Conservation (phyloP, 1,140 invertebrate genomes). For the Berghia stephanieae region DNA sequence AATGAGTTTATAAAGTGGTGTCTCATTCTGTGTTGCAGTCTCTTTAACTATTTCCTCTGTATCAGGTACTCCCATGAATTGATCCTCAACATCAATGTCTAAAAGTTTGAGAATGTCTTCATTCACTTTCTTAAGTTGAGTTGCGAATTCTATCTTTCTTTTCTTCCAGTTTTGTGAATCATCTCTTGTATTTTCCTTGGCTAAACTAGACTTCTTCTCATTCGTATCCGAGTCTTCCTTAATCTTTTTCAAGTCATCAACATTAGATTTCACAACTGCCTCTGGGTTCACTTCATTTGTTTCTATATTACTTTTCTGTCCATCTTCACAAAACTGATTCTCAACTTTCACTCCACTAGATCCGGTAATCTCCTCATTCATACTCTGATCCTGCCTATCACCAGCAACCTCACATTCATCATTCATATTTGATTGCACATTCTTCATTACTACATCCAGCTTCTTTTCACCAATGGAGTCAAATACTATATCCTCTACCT, state of each 20-base stretch:
- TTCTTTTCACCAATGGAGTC: too few relatives aligned
- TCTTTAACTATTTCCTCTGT: neutral
- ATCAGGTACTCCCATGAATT: neutral
- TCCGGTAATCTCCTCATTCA: too few relatives aligned
- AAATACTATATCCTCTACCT: too few relatives aligned
- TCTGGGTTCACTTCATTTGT: neutral
- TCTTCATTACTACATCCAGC: too few relatives aligned
- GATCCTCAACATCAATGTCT: slow-evolving; percentile 19
- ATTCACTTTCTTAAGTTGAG: slow-evolving; percentile 17
- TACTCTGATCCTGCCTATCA: too few relatives aligned
- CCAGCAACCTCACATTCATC: too few relatives aligned
- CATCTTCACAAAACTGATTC: neutral
- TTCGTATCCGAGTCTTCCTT: too few relatives aligned
- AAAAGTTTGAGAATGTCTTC: slow-evolving; percentile 21
- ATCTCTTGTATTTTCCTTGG: neutral
- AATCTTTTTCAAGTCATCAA: too few relatives aligned
- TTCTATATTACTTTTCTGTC: neutral
- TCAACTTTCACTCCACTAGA: too few relatives aligned
- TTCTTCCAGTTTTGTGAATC: neutral
- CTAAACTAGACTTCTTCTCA: too few relatives aligned
- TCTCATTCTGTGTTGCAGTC: neutral
- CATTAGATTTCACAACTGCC: too few relatives aligned
- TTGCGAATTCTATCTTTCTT: neutral
- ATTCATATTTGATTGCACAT: too few relatives aligned
- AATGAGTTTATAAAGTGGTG: slow-evolving; percentile 3